Conservation (phyloP, 2,113 vertebrate species). For the Sakesphorus luctuosus region DNA sequence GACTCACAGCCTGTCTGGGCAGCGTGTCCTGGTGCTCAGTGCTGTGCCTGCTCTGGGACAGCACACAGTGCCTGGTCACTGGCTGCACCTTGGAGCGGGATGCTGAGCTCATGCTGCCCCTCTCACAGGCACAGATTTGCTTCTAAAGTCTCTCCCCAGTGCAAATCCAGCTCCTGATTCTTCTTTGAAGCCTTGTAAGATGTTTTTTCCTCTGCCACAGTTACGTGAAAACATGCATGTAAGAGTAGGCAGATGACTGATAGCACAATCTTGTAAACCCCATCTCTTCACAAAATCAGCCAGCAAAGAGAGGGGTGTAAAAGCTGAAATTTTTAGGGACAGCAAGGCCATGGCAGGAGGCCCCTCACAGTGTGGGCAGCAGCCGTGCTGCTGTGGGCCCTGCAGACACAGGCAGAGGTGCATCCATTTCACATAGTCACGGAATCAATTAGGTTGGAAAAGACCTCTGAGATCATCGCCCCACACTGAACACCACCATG, state of each 20-base stretch:
- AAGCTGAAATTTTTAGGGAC: accelerated
- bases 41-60: neutral
- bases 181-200: neutral
- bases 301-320: neutral
- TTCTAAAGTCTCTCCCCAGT: neutral
- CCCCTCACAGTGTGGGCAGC: accelerated
- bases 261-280: accelerated
- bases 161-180: accelerated
- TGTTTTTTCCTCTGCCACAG: neutral
- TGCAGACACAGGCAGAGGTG: neutral
- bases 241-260: neutral
- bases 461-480: neutral
- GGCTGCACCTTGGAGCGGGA: accelerated
- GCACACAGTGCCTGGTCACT: accelerated
- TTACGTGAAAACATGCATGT: accelerated
- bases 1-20: neutral
- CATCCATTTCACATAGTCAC: neutral
- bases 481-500: neutral
- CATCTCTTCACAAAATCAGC: neutral
- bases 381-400: neutral
- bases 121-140: neutral
- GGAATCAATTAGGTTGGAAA: neutral
- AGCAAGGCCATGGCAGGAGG: accelerated
- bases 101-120: neutral
- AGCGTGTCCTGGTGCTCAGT: neutral